Percentiles rank a stretch among this genome's conserved stretches.
Conservation (phyloP, 2,888 invertebrate species). For the Synergus japonicus region DNA sequence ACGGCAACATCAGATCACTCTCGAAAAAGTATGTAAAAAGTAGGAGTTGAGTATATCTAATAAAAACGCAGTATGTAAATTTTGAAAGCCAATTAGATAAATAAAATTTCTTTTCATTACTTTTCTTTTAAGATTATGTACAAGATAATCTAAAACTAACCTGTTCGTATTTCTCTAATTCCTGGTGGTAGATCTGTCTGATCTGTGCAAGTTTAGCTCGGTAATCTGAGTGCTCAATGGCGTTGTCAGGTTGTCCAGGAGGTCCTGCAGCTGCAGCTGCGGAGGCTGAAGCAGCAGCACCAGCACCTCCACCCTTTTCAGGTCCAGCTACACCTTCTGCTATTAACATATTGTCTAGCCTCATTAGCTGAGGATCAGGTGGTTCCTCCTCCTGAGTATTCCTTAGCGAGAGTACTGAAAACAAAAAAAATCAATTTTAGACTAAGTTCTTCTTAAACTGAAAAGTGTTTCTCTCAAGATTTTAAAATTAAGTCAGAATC, state of each 20-base stretch:
- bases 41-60: too few relatives aligned
- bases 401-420: slow-evolving; percentile 92
- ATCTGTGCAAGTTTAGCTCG: slow-evolving; percentile 99
- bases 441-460: neutral
- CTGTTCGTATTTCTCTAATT: slow-evolving; percentile 99
- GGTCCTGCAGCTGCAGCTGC: slow-evolving; percentile 85
- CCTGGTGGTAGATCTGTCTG: slow-evolving; percentile 99
- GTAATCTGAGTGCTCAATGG: slow-evolving; percentile 99
- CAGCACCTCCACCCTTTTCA: slow-evolving; percentile 93
- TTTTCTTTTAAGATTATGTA: too few relatives aligned
- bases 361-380: slow-evolving; percentile 98
- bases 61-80: too few relatives aligned
- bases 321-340: slow-evolving; percentile 99
- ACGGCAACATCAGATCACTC: too few relatives aligned
- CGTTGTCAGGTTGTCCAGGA: slow-evolving; percentile 91
- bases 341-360: slow-evolving; percentile 98
- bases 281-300: slow-evolving; percentile 93
- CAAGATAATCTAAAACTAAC: slow-evolving; percentile 74
- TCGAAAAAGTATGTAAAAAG: too few relatives aligned
- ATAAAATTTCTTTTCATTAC: neutral
- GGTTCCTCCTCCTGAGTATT: slow-evolving; percentile 99
- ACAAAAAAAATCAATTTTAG: slow-evolving; percentile 44
- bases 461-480: neutral
- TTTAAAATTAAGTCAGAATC: neutral
- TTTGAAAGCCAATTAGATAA: too few relatives aligned